These are phyloP conservation scores for Struthio camelus DNA, from an alignment of 2,113 vertebrate genomes.

Conservation along the genomic window DNA sequence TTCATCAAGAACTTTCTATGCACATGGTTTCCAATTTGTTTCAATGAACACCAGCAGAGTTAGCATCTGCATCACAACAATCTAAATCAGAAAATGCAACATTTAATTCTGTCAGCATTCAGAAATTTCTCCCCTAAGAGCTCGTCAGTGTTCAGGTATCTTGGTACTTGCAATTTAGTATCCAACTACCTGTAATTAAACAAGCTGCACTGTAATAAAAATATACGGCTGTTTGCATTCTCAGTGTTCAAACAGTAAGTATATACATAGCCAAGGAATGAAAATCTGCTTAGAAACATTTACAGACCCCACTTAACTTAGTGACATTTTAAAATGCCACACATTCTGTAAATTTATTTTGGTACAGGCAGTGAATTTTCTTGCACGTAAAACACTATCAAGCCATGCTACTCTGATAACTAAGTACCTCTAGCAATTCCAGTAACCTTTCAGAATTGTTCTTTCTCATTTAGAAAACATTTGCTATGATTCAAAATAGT, in stretches of 20 bases:
- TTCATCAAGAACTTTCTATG: neutral
- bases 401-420: neutral
- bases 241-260: neutral
- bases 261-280: neutral
- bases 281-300: constrained; percentile 11
- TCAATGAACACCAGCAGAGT: neutral
- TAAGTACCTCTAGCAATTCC: neutral
- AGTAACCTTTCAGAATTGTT: neutral
- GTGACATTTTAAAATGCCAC: constrained; percentile 36
- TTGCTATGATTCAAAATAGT: neutral
- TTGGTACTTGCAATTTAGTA: neutral
- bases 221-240: neutral
- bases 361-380: neutral
- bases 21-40: neutral
- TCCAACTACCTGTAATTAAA: constrained; percentile 12
- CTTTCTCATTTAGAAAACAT: neutral
- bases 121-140: neutral
- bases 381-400: neutral
- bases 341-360: neutral
- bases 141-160: neutral
- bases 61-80: neutral
- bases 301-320: constrained; percentile 25
- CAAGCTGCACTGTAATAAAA: neutral
- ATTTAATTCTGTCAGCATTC: neutral
- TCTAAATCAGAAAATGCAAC: neutral